These are phyloP conservation scores for Sapayoa aenigma DNA, from an alignment of 2,113 vertebrate species.

Conservation along the genomic window DNA sequence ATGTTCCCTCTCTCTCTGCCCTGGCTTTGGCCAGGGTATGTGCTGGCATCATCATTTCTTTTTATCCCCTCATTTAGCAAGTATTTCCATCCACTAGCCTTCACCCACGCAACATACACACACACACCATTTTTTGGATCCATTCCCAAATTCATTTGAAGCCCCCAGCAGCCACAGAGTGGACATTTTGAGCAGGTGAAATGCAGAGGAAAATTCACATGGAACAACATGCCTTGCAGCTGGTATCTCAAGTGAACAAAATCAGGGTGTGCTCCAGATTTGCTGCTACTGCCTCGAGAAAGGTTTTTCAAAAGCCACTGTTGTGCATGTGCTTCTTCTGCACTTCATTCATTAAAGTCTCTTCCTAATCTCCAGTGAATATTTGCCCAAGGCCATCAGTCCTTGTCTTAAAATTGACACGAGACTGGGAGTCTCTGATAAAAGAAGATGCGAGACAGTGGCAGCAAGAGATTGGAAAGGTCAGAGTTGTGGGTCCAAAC, in stretches of 20 bases:
- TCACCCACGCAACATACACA: not conserved
- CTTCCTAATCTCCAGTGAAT: not conserved
- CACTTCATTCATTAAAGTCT: not conserved
- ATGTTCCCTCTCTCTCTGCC: not conserved
- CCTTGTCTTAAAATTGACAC: not conserved
- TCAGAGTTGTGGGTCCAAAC: not conserved
- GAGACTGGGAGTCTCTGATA: constrained; percentile 16
- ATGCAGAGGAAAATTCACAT: not conserved
- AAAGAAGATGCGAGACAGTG: not conserved
- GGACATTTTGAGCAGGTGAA: not conserved
- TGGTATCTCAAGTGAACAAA: constrained; percentile 39
- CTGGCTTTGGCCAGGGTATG: not conserved
- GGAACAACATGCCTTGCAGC: constrained; percentile 29
- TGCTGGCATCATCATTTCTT: not conserved
- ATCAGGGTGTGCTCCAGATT: constrained; percentile 34
- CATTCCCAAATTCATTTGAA: not conserved
- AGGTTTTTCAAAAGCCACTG: constrained; percentile 25
- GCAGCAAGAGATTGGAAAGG: not conserved
- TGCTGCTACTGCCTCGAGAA: constrained; percentile 27
- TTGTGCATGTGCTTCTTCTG: not conserved
- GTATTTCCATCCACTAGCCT: not conserved
- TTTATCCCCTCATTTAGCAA: not conserved
- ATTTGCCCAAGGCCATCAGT: not conserved
- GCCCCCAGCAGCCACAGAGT: not conserved
- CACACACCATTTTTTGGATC: not conserved